phyloP scores from a whole-genome alignment of 2,888 invertebrate species.

The Phytoseiulus persimilis region DNA sequence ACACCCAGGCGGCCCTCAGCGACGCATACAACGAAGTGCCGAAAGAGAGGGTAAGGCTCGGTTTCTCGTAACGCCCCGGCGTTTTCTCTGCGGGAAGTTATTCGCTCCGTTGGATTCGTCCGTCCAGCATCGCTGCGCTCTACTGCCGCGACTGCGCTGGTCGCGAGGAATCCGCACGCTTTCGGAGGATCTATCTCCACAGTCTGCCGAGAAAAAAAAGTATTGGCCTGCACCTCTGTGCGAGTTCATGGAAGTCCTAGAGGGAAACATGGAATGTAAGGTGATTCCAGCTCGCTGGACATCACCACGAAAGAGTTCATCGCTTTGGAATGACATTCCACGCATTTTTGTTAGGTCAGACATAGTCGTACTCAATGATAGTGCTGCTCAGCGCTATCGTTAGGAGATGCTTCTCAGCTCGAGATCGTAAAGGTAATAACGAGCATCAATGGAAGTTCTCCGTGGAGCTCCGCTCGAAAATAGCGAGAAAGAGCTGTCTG shows the following conservation, averaged over 20 bases:
- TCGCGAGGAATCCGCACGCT: too few relatives aligned
- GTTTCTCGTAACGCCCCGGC: too few relatives aligned
- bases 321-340: not conserved
- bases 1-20: not conserved
- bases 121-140: too few relatives aligned
- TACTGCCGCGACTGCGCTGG: too few relatives aligned
- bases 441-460: not conserved
- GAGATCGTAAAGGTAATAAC: not conserved
- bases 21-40: slow-evolving; percentile 13
- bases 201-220: too few relatives aligned
- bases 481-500: too few relatives aligned
- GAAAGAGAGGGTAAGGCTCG: slow-evolving; percentile 11
- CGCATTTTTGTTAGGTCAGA: not conserved
- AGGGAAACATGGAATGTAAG: not conserved
- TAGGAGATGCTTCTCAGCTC: not conserved
- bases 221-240: too few relatives aligned
- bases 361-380: not conserved
- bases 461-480: not conserved
- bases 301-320: not conserved
- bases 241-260: too few relatives aligned
- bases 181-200: too few relatives aligned
- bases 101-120: too few relatives aligned
- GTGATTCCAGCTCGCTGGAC: not conserved
- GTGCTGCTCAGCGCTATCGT: not conserved
- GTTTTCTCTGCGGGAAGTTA: not conserved